Evolutionary conservation across 2,888 invertebrate genomes (phyloP).

Genomic region (Protodeltote pygarga): DNA sequence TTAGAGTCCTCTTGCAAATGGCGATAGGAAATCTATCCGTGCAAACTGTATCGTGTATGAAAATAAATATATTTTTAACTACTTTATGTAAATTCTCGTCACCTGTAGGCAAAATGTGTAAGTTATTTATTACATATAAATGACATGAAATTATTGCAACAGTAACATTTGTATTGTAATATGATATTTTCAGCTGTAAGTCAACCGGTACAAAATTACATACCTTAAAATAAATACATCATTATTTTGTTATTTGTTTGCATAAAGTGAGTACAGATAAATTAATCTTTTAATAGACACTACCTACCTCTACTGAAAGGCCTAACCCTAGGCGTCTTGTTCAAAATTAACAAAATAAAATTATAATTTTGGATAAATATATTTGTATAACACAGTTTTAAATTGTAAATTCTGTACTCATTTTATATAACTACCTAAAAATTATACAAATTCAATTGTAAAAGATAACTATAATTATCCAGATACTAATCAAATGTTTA

Average conservation of each 20-base stretch:
- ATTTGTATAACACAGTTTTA: slow-evolving; percentile 53
- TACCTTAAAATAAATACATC: slow-evolving; percentile 28
- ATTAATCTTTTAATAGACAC: slow-evolving; percentile 44
- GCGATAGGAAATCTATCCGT: slow-evolving; percentile 47
- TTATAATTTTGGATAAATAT: slow-evolving; percentile 61
- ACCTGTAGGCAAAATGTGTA: slow-evolving; percentile 47
- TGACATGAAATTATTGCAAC: slow-evolving; percentile 52
- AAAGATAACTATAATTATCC: slow-evolving; percentile 44
- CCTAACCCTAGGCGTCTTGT: slow-evolving; percentile 60
- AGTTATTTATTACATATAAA: slow-evolving; percentile 30
- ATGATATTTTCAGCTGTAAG: slow-evolving; percentile 37
- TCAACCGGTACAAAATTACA: slow-evolving; percentile 46
- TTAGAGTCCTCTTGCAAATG: slow-evolving; percentile 49
- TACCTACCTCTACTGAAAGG: slow-evolving; percentile 65
- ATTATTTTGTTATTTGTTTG: slow-evolving; percentile 30
- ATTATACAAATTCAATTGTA: slow-evolving; percentile 41
- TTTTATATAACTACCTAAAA: slow-evolving; percentile 50
- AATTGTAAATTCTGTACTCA: slow-evolving; percentile 65
- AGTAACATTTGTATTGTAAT: slow-evolving; percentile 49
- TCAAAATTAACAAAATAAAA: slow-evolving; percentile 52
- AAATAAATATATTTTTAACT: slow-evolving; percentile 48
- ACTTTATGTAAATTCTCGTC: slow-evolving; percentile 49
- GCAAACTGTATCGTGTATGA: slow-evolving; percentile 44
- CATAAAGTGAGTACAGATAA: slow-evolving; percentile 62
- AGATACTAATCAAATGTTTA: slow-evolving; percentile 44